Conservation (phyloP, 2,113 vertebrate genomes). For the Nanger granti region DNA sequence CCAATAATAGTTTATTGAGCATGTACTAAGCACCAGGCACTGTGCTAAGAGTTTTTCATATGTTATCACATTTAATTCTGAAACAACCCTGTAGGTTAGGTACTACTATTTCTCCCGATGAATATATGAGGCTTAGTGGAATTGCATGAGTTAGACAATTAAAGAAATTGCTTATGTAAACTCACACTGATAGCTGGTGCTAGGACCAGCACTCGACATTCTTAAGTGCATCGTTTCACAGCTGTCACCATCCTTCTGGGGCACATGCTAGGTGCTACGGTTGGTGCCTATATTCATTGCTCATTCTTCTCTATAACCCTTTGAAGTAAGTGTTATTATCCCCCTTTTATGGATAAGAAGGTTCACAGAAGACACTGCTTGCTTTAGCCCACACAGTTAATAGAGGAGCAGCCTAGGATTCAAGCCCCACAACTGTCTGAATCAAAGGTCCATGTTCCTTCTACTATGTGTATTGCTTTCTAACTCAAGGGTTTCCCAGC, state of each 20-base stretch:
- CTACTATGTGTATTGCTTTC: not conserved
- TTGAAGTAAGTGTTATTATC: not conserved
- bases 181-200: not conserved
- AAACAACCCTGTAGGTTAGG: not conserved
- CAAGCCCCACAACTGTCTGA: not conserved
- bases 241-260: not conserved
- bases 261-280: not conserved
- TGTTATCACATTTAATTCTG: not conserved
- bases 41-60: not conserved
- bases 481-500: not conserved
- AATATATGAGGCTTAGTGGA: not conserved
- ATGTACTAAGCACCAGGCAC: not conserved
- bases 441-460: not conserved
- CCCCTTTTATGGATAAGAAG: not conserved
- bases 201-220: not conserved
- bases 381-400: not conserved
- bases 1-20: not conserved
- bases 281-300: not conserved
- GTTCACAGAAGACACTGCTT: not conserved
- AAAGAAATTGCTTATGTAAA: not conserved
- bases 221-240: not conserved
- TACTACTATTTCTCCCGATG: not conserved
- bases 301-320: not conserved
- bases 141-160: not conserved
- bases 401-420: not conserved